phyloP scores from a whole-genome alignment of 2,113 vertebrate genomes.

The Cynocephalus volans region DNA sequence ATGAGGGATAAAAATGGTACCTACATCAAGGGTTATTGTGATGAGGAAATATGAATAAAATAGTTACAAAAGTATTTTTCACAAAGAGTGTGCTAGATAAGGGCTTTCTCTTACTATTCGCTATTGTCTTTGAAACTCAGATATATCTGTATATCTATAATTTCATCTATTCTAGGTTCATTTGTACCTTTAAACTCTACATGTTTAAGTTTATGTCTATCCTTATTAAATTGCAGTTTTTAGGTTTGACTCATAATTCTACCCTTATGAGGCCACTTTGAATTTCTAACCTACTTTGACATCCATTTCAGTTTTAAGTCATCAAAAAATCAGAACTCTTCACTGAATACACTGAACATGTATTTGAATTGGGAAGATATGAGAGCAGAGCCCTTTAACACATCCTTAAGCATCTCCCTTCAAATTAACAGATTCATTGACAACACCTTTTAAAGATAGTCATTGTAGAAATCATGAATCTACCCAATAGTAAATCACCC shows the following conservation, averaged over 20 bases:
- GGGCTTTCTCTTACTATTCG: neutral
- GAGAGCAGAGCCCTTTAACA: neutral
- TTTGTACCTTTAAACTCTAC: neutral
- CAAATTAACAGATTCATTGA: neutral
- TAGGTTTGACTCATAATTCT: neutral
- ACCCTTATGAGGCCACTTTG: neutral
- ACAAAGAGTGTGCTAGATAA: neutral
- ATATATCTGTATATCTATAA: neutral
- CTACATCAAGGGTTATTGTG: neutral
- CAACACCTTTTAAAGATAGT: neutral
- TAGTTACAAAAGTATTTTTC: neutral
- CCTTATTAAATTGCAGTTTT: neutral
- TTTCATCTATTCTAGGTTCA: neutral
- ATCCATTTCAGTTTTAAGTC: neutral
- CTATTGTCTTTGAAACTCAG: neutral
- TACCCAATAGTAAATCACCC: neutral
- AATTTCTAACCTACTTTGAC: neutral
- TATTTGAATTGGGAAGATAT: neutral
- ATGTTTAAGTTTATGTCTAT: neutral
- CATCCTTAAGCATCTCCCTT: neutral
- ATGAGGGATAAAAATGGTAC: neutral
- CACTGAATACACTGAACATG: neutral
- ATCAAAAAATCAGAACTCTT: neutral
- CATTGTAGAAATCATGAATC: constrained; percentile 1
- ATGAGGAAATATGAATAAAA: constrained; percentile 8